Percentiles rank a stretch among this genome's conserved stretches.
phyloP scores from a whole-genome alignment of 2,797 vertebrate genomes.

The Balearica regulorum region DNA sequence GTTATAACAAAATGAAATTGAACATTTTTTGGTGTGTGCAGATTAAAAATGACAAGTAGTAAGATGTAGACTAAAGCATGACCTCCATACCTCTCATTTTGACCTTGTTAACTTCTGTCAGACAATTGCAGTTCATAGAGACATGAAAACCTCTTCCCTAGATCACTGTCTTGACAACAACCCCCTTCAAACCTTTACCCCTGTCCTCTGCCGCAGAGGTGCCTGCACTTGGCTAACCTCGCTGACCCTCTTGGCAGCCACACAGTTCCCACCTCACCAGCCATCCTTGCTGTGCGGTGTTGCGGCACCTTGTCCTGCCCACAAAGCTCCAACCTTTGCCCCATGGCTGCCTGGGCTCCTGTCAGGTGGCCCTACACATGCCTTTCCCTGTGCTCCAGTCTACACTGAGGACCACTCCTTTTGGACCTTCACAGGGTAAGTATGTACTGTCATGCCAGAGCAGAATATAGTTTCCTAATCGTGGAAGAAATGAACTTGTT shows the following conservation, averaged over 20 bases:
- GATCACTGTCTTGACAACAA: not conserved
- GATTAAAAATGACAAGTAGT: not conserved
- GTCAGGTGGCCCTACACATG: not conserved
- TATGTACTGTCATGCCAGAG: not conserved
- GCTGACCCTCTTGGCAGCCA: not conserved
- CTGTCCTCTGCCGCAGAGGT: not conserved
- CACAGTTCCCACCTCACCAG: not conserved
- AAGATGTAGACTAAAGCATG: not conserved
- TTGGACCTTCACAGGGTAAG: not conserved
- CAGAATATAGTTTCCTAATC: not conserved
- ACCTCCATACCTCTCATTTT: not conserved
- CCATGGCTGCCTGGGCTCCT: not conserved
- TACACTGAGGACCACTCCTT: not conserved
- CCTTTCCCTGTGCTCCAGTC: not conserved
- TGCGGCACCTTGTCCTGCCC: not conserved
- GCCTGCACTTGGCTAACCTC: not conserved
- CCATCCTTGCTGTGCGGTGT: not conserved
- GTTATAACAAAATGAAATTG: not conserved
- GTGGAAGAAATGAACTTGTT: not conserved
- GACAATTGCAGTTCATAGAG: not conserved
- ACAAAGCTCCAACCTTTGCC: not conserved
- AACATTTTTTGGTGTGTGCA: not conserved
- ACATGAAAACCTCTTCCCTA: not conserved
- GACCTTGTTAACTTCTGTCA: not conserved
- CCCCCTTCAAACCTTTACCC: not conserved